These are phyloP conservation scores for Meloidogyne chitwoodi DNA, from an alignment of 1,140 invertebrate genomes.

Conservation along the genomic window DNA sequence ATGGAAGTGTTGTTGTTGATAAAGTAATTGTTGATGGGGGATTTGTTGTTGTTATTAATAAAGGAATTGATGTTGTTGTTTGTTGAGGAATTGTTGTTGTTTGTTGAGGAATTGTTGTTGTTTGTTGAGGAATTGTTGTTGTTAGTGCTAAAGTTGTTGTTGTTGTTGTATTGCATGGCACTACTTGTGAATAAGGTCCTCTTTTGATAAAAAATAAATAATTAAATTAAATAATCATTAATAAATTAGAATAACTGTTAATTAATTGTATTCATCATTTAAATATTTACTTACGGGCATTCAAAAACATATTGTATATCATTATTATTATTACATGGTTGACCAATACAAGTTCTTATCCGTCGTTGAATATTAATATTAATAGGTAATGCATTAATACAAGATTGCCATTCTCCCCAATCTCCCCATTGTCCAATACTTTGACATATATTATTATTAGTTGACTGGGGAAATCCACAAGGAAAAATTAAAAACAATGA, in stretches of 20 bases:
- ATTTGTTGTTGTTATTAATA: background rate
- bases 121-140: constrained; percentile 11
- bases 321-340: background rate
- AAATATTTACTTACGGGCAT: constrained; percentile 5
- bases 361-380: constrained; percentile 4
- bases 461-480: background rate
- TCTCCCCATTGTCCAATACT: constrained; percentile 8
- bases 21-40: background rate
- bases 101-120: background rate
- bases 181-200: constrained; percentile 8
- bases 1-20: background rate
- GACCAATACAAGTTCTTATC: constrained; percentile 5
- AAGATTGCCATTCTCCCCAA: constrained; percentile 5
- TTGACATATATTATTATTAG: background rate
- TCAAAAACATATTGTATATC: background rate
- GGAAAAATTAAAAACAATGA: background rate
- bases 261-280: no score
- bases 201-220: background rate
- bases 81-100: background rate
- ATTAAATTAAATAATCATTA: background rate
- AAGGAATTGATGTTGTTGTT: background rate
- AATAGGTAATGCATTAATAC: background rate
- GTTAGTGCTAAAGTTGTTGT: background rate
- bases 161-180: background rate
- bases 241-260: no score